Evolutionary conservation across 1,140 invertebrate species (phyloP).

Genomic region (Pemphigus obesinymphae): DNA sequence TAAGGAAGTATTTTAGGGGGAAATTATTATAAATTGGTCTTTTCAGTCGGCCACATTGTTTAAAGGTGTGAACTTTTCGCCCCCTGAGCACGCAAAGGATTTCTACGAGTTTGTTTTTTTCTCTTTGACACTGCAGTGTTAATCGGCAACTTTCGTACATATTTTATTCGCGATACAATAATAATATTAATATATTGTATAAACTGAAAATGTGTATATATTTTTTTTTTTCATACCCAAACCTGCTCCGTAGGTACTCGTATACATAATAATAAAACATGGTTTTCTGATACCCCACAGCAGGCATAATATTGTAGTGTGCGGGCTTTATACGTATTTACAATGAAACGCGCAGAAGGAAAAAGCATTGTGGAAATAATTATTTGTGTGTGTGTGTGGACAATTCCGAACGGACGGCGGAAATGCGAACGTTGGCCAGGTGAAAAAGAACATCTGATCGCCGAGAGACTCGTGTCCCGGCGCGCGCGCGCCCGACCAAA

Average conservation of each 20-base stretch:
- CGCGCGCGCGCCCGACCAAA: neutral
- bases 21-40: no score
- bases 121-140: no score
- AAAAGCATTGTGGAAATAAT: slow-evolving; percentile 18
- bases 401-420: neutral
- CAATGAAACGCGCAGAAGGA: neutral
- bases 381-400: neutral
- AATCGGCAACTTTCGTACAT: no score
- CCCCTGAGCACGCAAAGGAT: no score
- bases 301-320: neutral
- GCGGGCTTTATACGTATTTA: neutral
- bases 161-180: no score
- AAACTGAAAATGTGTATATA: no score
- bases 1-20: no score
- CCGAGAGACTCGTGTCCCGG: neutral
- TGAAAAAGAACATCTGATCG: slow-evolving; percentile 23
- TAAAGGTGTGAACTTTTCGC: no score
- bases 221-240: neutral
- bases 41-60: no score
- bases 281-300: neutral
- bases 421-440: neutral
- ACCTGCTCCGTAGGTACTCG: no score
- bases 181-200: no score
- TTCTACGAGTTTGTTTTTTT: no score
- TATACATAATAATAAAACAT: neutral